Evolutionary conservation across 2,113 vertebrate species (phyloP).

Genomic region (Dinomys branickii): DNA sequence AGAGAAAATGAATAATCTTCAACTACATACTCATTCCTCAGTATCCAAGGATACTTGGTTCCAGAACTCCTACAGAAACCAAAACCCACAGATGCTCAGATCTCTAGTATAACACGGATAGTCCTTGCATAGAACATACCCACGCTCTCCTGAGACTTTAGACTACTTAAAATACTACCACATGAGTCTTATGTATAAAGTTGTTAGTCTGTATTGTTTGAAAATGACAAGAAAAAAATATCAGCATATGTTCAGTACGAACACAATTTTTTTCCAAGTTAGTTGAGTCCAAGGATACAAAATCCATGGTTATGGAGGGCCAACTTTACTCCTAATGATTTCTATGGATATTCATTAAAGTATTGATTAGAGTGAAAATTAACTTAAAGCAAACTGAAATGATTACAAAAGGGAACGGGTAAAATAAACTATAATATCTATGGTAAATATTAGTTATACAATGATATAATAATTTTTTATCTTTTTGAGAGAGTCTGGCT

Average conservation of each 20-base stretch:
- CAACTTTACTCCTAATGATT: not conserved
- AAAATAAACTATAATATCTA: not conserved
- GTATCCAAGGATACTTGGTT: not conserved
- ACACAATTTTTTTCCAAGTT: not conserved
- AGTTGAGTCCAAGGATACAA: not conserved
- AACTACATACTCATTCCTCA: not conserved
- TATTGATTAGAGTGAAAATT: not conserved
- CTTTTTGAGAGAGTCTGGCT: too few relatives aligned
- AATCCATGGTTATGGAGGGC: not conserved
- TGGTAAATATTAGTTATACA: not conserved
- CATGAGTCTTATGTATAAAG: not conserved
- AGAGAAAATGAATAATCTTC: slow-evolving; percentile 7
- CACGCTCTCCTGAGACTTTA: not conserved
- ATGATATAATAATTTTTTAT: not conserved
- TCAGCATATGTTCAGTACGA: not conserved
- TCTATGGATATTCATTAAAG: not conserved
- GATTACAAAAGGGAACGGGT: not conserved
- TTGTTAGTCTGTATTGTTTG: not conserved
- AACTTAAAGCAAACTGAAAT: not conserved
- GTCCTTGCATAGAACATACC: not conserved
- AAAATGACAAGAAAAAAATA: not conserved
- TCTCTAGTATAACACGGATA: not conserved
- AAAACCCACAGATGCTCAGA: not conserved
- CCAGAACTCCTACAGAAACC: not conserved
- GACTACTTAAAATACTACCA: not conserved